Evolutionary conservation across 2,113 vertebrate genomes (phyloP).

Genomic region (Coracopsis vasa): DNA sequence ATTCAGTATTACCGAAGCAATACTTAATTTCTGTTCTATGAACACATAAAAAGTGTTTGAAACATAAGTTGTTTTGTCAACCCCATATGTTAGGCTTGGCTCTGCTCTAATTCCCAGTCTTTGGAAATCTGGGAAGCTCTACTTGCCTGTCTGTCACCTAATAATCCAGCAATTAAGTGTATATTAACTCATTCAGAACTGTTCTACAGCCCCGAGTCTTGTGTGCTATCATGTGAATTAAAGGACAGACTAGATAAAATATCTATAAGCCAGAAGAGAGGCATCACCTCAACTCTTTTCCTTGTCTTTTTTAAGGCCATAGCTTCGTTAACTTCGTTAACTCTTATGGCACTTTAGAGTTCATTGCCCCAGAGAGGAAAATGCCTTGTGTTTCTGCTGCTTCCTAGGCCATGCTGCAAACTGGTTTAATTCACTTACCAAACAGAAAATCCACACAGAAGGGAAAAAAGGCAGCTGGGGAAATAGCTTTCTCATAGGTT

Average conservation of each 20-base stretch:
- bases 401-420: background rate
- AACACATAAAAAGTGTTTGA: background rate
- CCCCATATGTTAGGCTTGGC: background rate
- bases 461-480: background rate
- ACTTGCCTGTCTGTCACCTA: constrained; percentile 1
- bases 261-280: background rate
- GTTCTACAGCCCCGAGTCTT: background rate
- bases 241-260: background rate
- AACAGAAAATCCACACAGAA: background rate
- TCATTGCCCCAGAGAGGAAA: background rate
- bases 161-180: background rate
- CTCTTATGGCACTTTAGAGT: background rate
- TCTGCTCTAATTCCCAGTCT: background rate
- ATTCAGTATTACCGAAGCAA: background rate
- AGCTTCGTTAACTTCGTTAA: background rate
- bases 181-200: background rate
- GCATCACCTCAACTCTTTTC: background rate
- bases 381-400: background rate
- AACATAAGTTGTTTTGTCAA: background rate
- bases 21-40: background rate
- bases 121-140: background rate
- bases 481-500: background rate
- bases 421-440: background rate
- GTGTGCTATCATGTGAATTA: background rate
- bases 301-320: background rate